phyloP scores from a whole-genome alignment of 2,888 invertebrate species.

The Oxycera nigricornis region DNA sequence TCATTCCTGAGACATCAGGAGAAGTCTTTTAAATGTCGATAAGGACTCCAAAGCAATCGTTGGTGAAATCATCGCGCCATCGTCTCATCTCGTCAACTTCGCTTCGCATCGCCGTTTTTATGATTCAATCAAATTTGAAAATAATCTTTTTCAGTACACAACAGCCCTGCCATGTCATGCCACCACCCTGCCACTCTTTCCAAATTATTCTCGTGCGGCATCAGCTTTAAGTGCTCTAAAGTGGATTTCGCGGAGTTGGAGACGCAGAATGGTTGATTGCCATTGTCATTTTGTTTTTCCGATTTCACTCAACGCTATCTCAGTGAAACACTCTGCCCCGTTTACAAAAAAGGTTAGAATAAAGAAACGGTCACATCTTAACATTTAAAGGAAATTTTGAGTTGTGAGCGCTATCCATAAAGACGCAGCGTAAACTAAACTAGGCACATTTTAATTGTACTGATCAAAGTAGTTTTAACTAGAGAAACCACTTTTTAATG shows the following conservation, averaged over 20 bases:
- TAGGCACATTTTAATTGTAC: no score
- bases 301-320: not conserved
- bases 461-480: no score
- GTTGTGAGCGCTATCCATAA: no score
- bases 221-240: conserved; percentile 28
- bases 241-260: not conserved
- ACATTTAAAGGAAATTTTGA: no score
- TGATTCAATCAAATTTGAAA: conserved; percentile 47
- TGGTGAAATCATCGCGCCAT: not conserved
- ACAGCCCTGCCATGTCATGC: not conserved
- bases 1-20: not conserved
- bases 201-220: not conserved
- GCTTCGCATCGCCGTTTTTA: conserved; percentile 40
- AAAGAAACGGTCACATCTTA: not conserved
- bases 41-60: conserved; percentile 8
- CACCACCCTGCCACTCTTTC: conserved; percentile 5
- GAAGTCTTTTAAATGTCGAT: conserved; percentile 28
- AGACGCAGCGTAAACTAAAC: no score
- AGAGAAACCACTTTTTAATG: no score
- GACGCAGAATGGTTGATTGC: conserved; percentile 41
- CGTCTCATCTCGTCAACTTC: not conserved
- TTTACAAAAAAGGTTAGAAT: not conserved
- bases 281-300: conserved; percentile 42
- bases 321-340: not conserved
- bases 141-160: conserved; percentile 43